Percentiles rank a stretch among this genome's conserved stretches.
phyloP scores from a whole-genome alignment of 1,140 invertebrate genomes.

The Dreissena polymorpha region DNA sequence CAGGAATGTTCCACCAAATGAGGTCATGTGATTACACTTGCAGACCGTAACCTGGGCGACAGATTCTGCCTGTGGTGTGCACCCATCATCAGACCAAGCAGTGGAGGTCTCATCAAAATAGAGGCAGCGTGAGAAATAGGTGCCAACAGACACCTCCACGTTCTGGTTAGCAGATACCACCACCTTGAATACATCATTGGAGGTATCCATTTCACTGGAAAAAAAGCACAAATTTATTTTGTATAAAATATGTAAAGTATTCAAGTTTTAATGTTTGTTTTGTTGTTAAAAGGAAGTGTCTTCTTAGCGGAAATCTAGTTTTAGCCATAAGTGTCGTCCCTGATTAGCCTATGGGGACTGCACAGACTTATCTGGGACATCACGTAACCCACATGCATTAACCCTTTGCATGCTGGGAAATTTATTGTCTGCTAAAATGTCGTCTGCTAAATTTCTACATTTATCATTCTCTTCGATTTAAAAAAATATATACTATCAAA shows the following conservation, averaged over 20 bases:
- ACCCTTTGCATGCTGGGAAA: too few relatives aligned
- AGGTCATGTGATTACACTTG: conserved; percentile 73
- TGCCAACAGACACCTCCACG: conserved; percentile 59
- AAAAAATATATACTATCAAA: too few relatives aligned
- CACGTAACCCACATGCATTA: too few relatives aligned
- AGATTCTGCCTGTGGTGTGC: conserved; percentile 60
- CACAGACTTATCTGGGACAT: too few relatives aligned
- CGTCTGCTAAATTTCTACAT: too few relatives aligned
- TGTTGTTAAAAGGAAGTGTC: too few relatives aligned
- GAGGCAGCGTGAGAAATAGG: conserved; percentile 67
- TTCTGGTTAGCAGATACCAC: conserved; percentile 56
- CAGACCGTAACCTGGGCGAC: conserved; percentile 63
- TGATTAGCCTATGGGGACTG: too few relatives aligned
- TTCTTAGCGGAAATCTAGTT: too few relatives aligned
- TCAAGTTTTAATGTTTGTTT: too few relatives aligned
- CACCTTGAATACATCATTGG: conserved; percentile 39
- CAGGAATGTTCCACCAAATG: conserved; percentile 72
- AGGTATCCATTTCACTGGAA: conserved; percentile 43
- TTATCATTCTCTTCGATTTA: too few relatives aligned
- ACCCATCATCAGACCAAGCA: conserved; percentile 67
- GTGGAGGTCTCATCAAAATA: conserved; percentile 60
- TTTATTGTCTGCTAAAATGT: too few relatives aligned
- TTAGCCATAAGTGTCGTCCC: too few relatives aligned
- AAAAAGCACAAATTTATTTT: conserved; percentile 15
- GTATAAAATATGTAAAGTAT: neutral